These are phyloP conservation scores for Zoroaster sp. DNA, from an alignment of 53 echinoderm and acorn worm species.

Conservation along the genomic window DNA sequence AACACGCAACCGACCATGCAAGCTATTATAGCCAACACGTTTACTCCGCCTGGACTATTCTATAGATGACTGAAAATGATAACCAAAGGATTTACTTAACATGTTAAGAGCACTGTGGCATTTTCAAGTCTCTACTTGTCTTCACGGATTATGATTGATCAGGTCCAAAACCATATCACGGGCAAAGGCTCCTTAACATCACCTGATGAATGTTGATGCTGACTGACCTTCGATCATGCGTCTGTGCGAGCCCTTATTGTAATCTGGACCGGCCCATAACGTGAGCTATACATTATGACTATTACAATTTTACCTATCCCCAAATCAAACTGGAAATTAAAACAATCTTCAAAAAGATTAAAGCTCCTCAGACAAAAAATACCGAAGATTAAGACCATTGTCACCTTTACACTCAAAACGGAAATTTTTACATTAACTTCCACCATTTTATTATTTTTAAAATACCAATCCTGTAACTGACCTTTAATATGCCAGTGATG, in stretches of 20 bases:
- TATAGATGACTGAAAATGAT: not conserved
- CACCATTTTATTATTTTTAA: no score
- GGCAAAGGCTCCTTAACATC: not conserved
- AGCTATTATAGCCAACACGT: not conserved
- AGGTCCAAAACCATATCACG: not conserved
- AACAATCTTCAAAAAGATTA: no score
- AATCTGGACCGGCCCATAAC: not conserved
- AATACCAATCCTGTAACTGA: no score
- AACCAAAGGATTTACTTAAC: slow-evolving; percentile 17
- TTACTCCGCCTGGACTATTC: not conserved
- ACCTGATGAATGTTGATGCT: not conserved
- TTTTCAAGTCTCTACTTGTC: not conserved
- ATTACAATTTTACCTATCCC: no score
- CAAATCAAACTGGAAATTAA: no score
- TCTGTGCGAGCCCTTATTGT: not conserved
- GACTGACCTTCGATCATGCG: not conserved
- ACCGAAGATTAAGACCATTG: no score
- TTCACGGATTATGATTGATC: not conserved
- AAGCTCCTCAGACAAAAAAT: no score
- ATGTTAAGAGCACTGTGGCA: not conserved
- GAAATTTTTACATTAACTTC: no score
- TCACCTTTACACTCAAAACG: no score
- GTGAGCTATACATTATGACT: no score
- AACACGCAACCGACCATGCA: not conserved
- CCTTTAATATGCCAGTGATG: no score